phyloP scores from a whole-genome alignment of 2,888 invertebrate species.

The Melanotus villosus region DNA sequence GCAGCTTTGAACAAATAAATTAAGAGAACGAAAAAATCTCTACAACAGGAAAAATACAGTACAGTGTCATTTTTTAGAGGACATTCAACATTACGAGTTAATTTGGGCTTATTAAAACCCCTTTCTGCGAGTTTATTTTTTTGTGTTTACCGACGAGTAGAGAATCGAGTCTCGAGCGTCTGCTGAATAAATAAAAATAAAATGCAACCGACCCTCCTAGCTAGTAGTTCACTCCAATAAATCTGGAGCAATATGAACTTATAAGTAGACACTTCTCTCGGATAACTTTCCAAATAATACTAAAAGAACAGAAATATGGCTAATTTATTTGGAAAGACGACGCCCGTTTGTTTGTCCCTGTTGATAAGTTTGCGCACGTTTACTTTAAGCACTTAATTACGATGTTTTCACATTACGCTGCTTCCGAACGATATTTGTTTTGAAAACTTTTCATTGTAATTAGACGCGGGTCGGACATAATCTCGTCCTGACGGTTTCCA shows the following conservation, averaged over 20 bases:
- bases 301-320: constrained; percentile 20
- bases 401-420: constrained; percentile 5
- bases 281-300: constrained; percentile 31
- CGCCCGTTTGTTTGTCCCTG: constrained; percentile 24
- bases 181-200: constrained; percentile 35
- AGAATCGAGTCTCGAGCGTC: constrained; percentile 23
- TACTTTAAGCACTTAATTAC: constrained; percentile 21
- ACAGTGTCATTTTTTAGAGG: background rate
- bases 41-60: background rate
- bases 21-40: constrained; percentile 25
- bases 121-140: constrained; percentile 12
- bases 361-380: constrained; percentile 14
- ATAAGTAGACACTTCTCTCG: constrained; percentile 26
- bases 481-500: constrained; percentile 3
- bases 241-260: constrained; percentile 35
- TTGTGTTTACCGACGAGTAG: constrained; percentile 23
- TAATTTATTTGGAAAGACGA: constrained; percentile 36
- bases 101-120: constrained; percentile 20
- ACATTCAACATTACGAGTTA: background rate
- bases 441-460: constrained; percentile 27
- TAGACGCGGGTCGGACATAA: constrained; percentile 14
- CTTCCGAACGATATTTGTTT: constrained; percentile 23
- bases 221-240: constrained; percentile 39
- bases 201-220: constrained; percentile 24
- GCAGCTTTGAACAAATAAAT: constrained; percentile 37